phyloP scores from a whole-genome alignment of 2,113 vertebrate species.

The Choloepus hoffmanni region DNA sequence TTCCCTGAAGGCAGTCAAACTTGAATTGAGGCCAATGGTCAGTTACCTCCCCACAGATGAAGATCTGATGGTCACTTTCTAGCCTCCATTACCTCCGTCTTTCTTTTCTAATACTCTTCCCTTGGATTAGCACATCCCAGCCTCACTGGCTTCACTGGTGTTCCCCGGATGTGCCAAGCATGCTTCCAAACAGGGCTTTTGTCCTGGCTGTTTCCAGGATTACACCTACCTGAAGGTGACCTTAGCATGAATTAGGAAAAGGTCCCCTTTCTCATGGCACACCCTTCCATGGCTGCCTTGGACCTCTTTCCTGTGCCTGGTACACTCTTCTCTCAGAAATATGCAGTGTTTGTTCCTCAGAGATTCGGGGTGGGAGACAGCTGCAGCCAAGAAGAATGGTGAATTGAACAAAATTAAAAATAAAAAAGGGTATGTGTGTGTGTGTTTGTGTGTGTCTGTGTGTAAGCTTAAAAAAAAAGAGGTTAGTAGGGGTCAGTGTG shows the following conservation, averaged over 20 bases:
- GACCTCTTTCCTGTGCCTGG: not conserved
- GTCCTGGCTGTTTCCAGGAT: not conserved
- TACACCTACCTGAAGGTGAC: not conserved
- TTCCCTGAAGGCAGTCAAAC: constrained; percentile 18
- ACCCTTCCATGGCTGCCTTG: not conserved
- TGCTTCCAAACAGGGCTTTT: not conserved
- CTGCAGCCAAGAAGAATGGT: too few relatives aligned
- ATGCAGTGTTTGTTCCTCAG: not conserved
- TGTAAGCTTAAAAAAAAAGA: too few relatives aligned
- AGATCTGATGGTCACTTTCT: not conserved
- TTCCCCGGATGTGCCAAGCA: not conserved
- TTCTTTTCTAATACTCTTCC: not conserved
- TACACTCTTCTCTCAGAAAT: not conserved
- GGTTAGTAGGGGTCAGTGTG: too few relatives aligned
- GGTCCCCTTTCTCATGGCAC: not conserved
- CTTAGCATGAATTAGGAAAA: not conserved
- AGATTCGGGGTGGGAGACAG: not conserved
- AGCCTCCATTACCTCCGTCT: not conserved
- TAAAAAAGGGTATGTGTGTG: too few relatives aligned
- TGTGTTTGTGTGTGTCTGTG: too few relatives aligned
- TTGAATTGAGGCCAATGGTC: not conserved
- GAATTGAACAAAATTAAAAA: too few relatives aligned
- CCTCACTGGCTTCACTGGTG: not conserved
- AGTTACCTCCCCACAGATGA: not conserved
- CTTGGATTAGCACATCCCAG: not conserved